Conservation (phyloP, 2,797 vertebrate genomes). For the Botia almorhae region DNA sequence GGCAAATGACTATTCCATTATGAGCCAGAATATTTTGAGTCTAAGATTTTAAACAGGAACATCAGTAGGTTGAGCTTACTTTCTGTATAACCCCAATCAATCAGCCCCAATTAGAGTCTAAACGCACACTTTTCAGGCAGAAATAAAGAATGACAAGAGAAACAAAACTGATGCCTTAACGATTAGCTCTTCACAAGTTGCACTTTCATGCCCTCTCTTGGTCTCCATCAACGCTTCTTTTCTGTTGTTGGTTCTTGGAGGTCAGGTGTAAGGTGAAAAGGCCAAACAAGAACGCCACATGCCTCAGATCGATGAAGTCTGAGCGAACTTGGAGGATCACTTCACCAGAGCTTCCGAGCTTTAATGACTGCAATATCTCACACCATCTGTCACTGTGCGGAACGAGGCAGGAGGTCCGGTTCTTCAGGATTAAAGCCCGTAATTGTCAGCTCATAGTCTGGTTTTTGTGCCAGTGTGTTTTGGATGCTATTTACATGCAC, state of each 20-base stretch:
- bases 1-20: constrained; percentile 33
- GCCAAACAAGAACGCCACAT: neutral
- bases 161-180: neutral
- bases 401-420: constrained; percentile 63
- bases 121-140: constrained; percentile 6
- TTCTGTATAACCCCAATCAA: neutral
- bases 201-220: neutral
- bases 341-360: constrained; percentile 69
- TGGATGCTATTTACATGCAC: constrained; percentile 39
- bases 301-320: constrained; percentile 60
- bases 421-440: constrained; percentile 67
- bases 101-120: neutral
- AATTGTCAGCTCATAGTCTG: constrained; percentile 59
- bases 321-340: constrained; percentile 62
- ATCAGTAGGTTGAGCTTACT: neutral
- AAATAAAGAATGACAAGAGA: neutral
- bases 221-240: neutral
- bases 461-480: constrained; percentile 31
- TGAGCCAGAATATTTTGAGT: neutral
- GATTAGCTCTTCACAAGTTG: neutral
- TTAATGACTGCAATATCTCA: constrained; percentile 70
- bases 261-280: constrained; percentile 31
- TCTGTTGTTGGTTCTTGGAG: constrained; percentile 22
- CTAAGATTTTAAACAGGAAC: constrained; percentile 8
- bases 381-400: constrained; percentile 72